These are phyloP conservation scores for Parnassius apollo DNA, from an alignment of 2,888 invertebrate genomes.

Conservation along the genomic window DNA sequence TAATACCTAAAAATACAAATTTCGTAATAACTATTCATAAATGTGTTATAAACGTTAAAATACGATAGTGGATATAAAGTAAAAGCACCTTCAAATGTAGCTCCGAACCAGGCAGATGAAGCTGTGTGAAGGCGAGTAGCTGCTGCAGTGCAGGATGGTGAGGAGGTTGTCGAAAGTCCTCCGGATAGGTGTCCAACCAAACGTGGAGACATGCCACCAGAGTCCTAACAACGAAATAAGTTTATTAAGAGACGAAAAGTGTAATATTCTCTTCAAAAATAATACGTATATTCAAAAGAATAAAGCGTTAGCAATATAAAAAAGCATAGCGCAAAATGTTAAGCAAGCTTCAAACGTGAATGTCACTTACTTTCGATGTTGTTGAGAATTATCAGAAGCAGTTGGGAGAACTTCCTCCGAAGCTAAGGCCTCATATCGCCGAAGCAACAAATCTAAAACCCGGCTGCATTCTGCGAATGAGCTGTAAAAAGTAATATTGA, in stretches of 20 bases:
- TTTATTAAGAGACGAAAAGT: slow-evolving; percentile 9
- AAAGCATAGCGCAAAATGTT: neutral
- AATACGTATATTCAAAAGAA: neutral
- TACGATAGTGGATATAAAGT: slow-evolving; percentile 2
- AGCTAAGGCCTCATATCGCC: slow-evolving; percentile 87
- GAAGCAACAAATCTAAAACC: slow-evolving; percentile 90
- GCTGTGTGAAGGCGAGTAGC: slow-evolving; percentile 92
- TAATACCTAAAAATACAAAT: slow-evolving; percentile 78
- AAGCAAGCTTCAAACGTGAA: neutral
- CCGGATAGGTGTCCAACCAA: slow-evolving; percentile 98
- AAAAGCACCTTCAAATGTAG: slow-evolving; percentile 84
- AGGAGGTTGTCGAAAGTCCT: slow-evolving; percentile 93
- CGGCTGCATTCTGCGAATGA: slow-evolving; percentile 92
- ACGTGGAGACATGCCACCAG: slow-evolving; percentile 95
- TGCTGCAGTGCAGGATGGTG: slow-evolving; percentile 89
- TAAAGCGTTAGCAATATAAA: slow-evolving; percentile 14
- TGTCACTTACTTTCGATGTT: slow-evolving; percentile 84
- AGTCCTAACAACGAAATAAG: slow-evolving; percentile 77
- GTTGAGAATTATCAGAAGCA: slow-evolving; percentile 81
- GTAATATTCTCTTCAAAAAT: neutral
- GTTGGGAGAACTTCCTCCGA: slow-evolving; percentile 77
- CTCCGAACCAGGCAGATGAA: slow-evolving; percentile 91
- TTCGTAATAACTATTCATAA: neutral
- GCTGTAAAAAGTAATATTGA: slow-evolving; percentile 43
- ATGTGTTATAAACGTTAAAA: slow-evolving; percentile 34